Conservation (phyloP, 2,113 vertebrate genomes). For the Catharus fuscescens region DNA sequence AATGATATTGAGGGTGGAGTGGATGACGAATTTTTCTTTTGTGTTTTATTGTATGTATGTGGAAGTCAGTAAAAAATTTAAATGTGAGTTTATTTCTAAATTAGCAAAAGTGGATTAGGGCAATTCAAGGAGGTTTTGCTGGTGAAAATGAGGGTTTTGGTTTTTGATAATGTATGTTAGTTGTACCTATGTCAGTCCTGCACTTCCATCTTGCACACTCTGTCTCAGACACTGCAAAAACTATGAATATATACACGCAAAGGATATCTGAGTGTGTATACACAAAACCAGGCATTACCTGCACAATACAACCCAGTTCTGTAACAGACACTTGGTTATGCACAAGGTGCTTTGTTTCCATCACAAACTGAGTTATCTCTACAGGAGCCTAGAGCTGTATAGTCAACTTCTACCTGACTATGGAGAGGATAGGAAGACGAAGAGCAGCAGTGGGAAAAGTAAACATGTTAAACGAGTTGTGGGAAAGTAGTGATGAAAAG, state of each 20-base stretch:
- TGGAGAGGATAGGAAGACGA: constrained; percentile 33
- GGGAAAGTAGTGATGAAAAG: constrained; percentile 38
- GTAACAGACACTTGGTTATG: neutral
- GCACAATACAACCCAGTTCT: neutral
- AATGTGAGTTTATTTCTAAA: neutral
- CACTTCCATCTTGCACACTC: neutral
- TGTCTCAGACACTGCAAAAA: neutral
- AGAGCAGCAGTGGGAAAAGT: constrained; percentile 14
- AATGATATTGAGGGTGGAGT: neutral
- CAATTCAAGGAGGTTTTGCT: neutral
- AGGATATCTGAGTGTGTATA: neutral
- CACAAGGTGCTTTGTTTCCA: neutral
- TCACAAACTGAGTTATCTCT: neutral
- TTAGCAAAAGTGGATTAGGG: neutral
- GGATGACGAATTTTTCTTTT: neutral
- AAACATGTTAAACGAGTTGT: constrained; percentile 31
- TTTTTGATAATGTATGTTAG: neutral
- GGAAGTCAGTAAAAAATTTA: neutral
- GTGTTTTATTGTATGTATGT: neutral
- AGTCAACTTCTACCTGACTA: neutral
- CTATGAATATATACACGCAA: fast-evolving
- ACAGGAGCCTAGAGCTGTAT: neutral
- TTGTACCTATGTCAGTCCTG: neutral
- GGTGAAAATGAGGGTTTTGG: neutral
- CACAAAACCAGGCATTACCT: neutral